A percentile compares a stretch with the other conserved stretches of the same genome.
Conservation (phyloP, 2,797 vertebrate species). For the Streptopelia turtur region DNA sequence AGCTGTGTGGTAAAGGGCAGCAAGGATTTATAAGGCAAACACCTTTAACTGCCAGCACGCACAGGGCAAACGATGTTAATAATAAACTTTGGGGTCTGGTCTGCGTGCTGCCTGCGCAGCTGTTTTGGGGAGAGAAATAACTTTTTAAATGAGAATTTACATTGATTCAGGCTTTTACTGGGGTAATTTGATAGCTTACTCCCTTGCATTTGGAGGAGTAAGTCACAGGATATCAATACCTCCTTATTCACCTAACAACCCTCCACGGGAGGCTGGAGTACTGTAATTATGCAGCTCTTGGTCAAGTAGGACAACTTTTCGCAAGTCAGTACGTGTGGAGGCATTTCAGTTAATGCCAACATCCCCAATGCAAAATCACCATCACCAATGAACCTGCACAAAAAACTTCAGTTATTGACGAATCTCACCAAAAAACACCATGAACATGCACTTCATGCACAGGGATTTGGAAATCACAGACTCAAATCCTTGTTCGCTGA, state of each 20-base stretch:
- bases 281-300: neutral
- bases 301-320: neutral
- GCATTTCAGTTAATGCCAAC: neutral
- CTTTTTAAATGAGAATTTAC: neutral
- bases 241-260: neutral
- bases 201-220: neutral
- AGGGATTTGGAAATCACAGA: rapidly evolving
- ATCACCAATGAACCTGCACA: neutral
- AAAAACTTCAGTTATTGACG: rapidly evolving
- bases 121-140: neutral
- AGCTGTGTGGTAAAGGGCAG: slow-evolving; percentile 13
- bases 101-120: neutral
- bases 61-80: neutral
- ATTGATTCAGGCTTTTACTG: neutral
- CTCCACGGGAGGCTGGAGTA: neutral
- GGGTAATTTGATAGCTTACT: neutral
- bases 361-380: neutral
- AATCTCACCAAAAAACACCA: neutral
- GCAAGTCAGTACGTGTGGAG: rapidly evolving
- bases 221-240: neutral
- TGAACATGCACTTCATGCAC: rapidly evolving
- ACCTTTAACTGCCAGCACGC: neutral
- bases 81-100: neutral
- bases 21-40: neutral
- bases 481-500: neutral